Evolutionary conservation across 2,797 vertebrate species (phyloP).

Genomic region (Catamblyrhynchus diadema): DNA sequence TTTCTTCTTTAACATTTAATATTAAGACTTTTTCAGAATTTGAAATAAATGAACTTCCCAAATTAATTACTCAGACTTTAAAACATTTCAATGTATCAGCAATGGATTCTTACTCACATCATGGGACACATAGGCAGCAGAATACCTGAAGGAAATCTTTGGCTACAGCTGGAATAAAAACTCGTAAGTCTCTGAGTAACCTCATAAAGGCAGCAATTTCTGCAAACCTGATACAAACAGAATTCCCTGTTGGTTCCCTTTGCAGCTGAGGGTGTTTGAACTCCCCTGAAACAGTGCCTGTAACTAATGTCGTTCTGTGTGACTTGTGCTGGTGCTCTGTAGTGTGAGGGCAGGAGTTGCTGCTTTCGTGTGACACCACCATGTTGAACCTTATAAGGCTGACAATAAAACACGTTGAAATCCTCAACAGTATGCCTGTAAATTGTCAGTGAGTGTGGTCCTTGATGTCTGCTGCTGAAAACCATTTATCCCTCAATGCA

Average conservation of each 20-base stretch:
- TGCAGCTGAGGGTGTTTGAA: not conserved
- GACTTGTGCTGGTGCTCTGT: not conserved
- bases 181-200: not conserved
- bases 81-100: not conserved
- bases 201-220: not conserved
- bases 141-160: not conserved
- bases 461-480: not conserved
- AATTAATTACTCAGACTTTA: not conserved
- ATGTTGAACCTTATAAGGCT: not conserved
- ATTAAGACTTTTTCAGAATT: not conserved
- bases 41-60: not conserved
- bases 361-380: not conserved
- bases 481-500: not conserved
- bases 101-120: not conserved
- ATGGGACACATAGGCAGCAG: not conserved
- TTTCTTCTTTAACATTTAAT: not conserved
- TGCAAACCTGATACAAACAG: not conserved
- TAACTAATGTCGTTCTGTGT: accelerated
- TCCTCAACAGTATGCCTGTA: not conserved
- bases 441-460: not conserved
- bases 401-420: slow-evolving; percentile 10
- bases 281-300: not conserved
- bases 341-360: not conserved
- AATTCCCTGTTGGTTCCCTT: not conserved
- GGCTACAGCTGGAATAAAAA: not conserved